phyloP scores from a whole-genome alignment of 2,888 invertebrate genomes.

The Scrobipalpa costella region DNA sequence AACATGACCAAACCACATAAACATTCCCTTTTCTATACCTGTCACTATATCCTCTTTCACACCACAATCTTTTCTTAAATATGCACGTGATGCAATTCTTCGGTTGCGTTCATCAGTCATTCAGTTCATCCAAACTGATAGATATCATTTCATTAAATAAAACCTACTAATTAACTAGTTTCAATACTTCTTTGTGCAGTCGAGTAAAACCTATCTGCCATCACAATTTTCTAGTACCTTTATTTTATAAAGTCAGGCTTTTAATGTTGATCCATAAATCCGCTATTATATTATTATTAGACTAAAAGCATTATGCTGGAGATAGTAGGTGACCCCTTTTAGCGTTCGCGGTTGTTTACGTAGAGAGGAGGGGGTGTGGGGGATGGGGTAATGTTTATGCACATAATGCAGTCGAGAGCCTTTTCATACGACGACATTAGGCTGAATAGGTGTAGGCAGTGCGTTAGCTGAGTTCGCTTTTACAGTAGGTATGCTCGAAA shows the following conservation, averaged over 20 bases:
- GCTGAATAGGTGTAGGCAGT: background rate
- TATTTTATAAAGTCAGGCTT: slow-evolving; percentile 1
- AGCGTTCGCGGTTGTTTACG: slow-evolving; percentile 28
- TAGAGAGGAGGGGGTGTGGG: slow-evolving; percentile 4
- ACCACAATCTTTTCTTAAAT: too few relatives aligned
- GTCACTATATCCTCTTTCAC: too few relatives aligned
- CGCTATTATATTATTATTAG: background rate
- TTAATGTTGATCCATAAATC: slow-evolving; percentile 6
- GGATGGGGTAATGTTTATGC: background rate
- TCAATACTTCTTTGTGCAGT: too few relatives aligned
- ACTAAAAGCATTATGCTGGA: slow-evolving; percentile 2
- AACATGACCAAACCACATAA: too few relatives aligned
- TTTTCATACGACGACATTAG: background rate
- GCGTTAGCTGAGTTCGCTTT: too few relatives aligned
- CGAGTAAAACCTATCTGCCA: background rate
- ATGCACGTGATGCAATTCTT: too few relatives aligned
- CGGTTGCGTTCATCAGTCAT: too few relatives aligned
- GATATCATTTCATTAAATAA: too few relatives aligned
- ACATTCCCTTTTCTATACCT: too few relatives aligned
- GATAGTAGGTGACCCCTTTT: slow-evolving; percentile 24
- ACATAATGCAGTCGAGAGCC: background rate
- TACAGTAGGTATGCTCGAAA: background rate
- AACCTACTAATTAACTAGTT: too few relatives aligned
- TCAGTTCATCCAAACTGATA: too few relatives aligned
- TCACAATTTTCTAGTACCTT: background rate